A percentile compares a stretch with the other conserved stretches of the same genome.
These are phyloP conservation scores for Neomonachus schauinslandi DNA, from an alignment of 2,113 vertebrate species.

Conservation along the genomic window DNA sequence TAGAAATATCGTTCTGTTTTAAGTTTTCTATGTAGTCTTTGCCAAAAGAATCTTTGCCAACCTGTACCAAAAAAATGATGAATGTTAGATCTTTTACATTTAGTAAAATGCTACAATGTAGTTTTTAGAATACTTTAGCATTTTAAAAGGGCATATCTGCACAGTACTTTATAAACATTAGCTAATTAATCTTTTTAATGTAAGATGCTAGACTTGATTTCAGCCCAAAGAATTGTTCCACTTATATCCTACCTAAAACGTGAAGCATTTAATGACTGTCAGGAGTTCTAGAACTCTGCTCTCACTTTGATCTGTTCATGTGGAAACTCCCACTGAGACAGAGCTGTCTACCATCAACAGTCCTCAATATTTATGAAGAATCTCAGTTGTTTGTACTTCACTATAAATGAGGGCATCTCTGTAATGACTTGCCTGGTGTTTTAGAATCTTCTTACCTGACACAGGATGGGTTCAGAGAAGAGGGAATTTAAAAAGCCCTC, in stretches of 20 bases:
- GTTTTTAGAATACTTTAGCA: constrained; percentile 79
- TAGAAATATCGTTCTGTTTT: constrained; percentile 93
- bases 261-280: background rate
- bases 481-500: background rate
- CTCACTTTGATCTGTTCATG: background rate
- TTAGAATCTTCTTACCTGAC: background rate
- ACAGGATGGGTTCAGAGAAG: background rate
- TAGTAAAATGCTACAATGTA: constrained; percentile 68
- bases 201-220: constrained; percentile 63
- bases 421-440: background rate
- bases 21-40: constrained; percentile 97
- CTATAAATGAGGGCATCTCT: background rate
- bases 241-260: constrained; percentile 42
- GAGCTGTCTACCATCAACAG: background rate
- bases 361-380: background rate
- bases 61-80: constrained; percentile 88
- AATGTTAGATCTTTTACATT: constrained; percentile 76
- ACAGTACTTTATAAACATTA: constrained; percentile 77
- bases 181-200: constrained; percentile 78
- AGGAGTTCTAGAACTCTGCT: background rate
- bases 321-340: background rate
- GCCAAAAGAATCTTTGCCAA: constrained; percentile 98
- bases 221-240: constrained; percentile 61
- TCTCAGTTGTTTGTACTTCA: background rate
- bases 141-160: constrained; percentile 79